Percentiles rank a stretch among this genome's conserved stretches.
Conservation (phyloP, 2,797 vertebrate species). For the Coilia nasus region DNA sequence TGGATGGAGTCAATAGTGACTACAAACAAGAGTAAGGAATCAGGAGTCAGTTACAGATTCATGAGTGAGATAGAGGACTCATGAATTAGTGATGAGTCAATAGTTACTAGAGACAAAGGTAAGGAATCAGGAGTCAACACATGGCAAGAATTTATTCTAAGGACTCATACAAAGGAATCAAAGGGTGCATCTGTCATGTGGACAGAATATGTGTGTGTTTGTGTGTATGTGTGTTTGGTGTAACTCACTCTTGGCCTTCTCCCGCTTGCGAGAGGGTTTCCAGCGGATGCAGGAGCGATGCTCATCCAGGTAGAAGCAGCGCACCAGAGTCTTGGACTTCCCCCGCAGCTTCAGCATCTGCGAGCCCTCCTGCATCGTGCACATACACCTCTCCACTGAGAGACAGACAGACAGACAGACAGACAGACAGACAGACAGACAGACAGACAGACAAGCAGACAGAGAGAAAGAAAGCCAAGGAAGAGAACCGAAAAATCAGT, state of each 20-base stretch:
- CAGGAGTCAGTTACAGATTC: too few species aligned
- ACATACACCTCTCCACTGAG: conserved; percentile 95
- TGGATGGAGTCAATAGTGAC: conserved; percentile 96
- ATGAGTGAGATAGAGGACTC: too few species aligned
- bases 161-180: too few species aligned
- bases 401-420: background rate
- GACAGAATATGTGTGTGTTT: background rate
- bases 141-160: too few species aligned
- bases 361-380: conserved; percentile 89
- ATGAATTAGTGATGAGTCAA: too few species aligned
- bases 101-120: too few species aligned
- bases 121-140: too few species aligned
- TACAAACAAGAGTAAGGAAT: conserved; percentile 54
- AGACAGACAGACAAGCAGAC: background rate
- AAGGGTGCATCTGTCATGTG: too few species aligned
- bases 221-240: background rate
- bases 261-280: conserved; percentile 93
- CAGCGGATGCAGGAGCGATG: conserved; percentile 94
- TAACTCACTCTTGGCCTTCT: conserved; percentile 95
- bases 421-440: background rate
- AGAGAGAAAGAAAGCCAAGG: too few species aligned
- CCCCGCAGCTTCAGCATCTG: conserved; percentile 95
- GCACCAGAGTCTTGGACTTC: conserved; percentile 86
- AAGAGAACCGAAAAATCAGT: too few species aligned
- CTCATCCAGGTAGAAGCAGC: conserved; percentile 92